phyloP scores from a whole-genome alignment of 2,797 vertebrate genomes.

The Spinus pinus region DNA sequence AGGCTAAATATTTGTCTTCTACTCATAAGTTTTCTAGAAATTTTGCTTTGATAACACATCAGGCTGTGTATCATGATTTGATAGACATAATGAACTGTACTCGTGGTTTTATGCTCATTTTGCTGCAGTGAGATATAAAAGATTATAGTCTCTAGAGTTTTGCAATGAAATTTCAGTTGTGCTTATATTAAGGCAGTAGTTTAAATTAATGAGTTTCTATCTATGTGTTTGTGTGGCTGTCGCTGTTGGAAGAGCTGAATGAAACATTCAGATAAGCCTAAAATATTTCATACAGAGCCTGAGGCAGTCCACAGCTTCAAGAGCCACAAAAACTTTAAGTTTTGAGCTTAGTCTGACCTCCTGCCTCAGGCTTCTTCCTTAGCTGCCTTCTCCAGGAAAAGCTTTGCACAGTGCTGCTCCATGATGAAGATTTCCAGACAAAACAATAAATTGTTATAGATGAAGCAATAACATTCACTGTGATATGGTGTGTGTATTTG shows the following conservation, averaged over 20 bases:
- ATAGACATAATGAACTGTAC: background rate
- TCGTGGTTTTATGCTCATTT: background rate
- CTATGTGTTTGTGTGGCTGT: background rate
- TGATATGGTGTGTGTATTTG: background rate
- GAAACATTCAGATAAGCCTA: background rate
- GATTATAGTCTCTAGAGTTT: background rate
- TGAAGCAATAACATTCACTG: background rate
- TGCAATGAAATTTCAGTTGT: background rate
- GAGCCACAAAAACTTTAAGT: background rate
- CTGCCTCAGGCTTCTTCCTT: background rate
- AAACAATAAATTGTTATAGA: background rate
- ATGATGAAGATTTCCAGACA: background rate
- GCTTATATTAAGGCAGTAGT: background rate
- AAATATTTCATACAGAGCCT: background rate
- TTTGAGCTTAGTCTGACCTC: background rate
- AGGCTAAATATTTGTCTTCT: background rate
- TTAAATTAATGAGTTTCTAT: background rate
- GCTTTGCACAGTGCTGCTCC: fast-evolving
- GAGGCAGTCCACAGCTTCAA: background rate
- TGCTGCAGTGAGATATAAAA: background rate
- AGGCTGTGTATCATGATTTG: background rate
- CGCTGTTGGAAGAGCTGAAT: background rate
- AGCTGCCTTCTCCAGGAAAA: background rate
- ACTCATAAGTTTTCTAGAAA: background rate
- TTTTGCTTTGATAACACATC: background rate